A percentile compares a stretch with the other conserved stretches of the same genome.
Conservation (phyloP, 2,888 invertebrate species). For the Thelaira solivaga region DNA sequence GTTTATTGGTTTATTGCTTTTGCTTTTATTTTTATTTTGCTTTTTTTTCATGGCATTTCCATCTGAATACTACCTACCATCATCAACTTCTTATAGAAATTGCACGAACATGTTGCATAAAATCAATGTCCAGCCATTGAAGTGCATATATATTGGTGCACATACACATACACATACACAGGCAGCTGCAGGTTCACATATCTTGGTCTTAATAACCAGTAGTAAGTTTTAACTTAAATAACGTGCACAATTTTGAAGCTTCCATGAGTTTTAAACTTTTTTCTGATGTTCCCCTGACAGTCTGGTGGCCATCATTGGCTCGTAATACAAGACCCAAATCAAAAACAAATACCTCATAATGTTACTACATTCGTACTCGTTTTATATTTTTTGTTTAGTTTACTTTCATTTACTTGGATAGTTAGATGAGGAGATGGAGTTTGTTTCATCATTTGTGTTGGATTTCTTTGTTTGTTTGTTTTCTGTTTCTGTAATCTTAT, state of each 20-base stretch:
- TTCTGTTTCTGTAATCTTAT: constrained; percentile 43
- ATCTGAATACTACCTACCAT: too few relatives aligned
- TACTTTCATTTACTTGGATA: not conserved
- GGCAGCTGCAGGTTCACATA: too few relatives aligned
- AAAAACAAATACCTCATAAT: constrained; percentile 52
- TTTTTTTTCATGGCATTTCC: constrained; percentile 17
- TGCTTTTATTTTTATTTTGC: constrained; percentile 12
- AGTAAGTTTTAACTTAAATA: constrained; percentile 72
- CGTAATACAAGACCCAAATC: constrained; percentile 6
- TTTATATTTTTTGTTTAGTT: not conserved
- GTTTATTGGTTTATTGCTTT: not conserved
- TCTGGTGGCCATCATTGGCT: constrained; percentile 29
- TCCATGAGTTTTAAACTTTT: constrained; percentile 69
- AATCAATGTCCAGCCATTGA: constrained; percentile 29
- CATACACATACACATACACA: too few relatives aligned
- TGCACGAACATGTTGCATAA: constrained; percentile 25
- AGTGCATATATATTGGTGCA: too few relatives aligned
- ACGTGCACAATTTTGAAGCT: constrained; percentile 72
- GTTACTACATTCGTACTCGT: constrained; percentile 37
- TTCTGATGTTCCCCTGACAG: constrained; percentile 23
- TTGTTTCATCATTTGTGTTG: constrained; percentile 9
- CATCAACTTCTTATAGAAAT: not conserved
- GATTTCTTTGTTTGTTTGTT: constrained; percentile 18
- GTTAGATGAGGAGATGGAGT: constrained; percentile 9
- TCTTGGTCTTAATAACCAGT: constrained; percentile 58